phyloP scores from a whole-genome alignment of 2,113 vertebrate species.

The Trochalopteron elliotii region DNA sequence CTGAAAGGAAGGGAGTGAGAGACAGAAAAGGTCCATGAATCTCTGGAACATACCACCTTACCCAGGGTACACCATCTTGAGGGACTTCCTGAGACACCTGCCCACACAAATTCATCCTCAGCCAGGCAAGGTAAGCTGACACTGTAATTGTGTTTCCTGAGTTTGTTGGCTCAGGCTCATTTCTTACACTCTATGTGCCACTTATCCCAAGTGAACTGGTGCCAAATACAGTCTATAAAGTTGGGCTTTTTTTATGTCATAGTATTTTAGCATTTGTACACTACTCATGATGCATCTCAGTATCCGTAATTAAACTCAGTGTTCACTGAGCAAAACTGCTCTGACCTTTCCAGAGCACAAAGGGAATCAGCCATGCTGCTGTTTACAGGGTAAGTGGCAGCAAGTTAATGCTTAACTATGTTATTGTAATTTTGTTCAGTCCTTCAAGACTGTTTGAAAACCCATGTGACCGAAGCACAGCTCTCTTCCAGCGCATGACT shows the following conservation, averaged over 20 bases:
- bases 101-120: not conserved
- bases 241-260: not conserved
- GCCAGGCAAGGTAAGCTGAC: not conserved
- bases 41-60: not conserved
- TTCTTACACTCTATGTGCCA: not conserved
- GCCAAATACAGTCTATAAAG: not conserved
- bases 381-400: not conserved
- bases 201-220: not conserved
- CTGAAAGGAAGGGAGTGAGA: not conserved
- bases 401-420: conserved; percentile 18
- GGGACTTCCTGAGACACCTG: not conserved
- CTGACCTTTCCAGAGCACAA: not conserved
- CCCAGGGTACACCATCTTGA: accelerated
- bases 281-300: not conserved
- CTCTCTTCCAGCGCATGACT: not conserved
- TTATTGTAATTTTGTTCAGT: not conserved
- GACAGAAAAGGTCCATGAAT: not conserved
- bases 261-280: not conserved
- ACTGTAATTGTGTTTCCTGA: not conserved
- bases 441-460: not conserved
- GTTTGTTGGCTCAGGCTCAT: not conserved
- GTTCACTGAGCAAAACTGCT: not conserved
- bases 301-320: not conserved
- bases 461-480: not conserved
- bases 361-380: not conserved